Conservation (phyloP, 2,113 vertebrate genomes). For the Cygnus atratus region DNA sequence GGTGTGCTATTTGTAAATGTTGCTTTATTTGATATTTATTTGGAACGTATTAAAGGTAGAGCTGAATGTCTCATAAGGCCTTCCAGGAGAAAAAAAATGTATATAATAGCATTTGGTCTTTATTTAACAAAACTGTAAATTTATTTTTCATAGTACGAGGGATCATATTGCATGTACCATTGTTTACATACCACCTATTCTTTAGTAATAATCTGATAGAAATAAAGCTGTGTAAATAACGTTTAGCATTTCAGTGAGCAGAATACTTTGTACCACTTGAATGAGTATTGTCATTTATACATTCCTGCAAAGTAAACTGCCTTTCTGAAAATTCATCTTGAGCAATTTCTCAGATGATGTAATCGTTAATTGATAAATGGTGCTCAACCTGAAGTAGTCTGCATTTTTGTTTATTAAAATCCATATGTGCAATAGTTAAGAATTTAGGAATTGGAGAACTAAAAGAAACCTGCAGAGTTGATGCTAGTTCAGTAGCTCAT, state of each 20-base stretch:
- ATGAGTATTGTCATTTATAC: conserved; percentile 34
- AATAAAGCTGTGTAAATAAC: conserved; percentile 64
- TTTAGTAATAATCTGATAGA: conserved; percentile 40
- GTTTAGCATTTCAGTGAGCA: conserved; percentile 22
- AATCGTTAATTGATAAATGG: neutral
- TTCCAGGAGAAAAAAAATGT: conserved; percentile 53
- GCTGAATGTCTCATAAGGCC: conserved; percentile 52
- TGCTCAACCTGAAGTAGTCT: neutral
- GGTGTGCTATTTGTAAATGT: conserved; percentile 74
- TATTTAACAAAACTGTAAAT: conserved; percentile 54
- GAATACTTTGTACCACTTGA: conserved; percentile 26
- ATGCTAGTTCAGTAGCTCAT: neutral
- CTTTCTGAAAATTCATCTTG: conserved; percentile 29
- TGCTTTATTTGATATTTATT: conserved; percentile 75
- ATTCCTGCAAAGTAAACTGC: conserved; percentile 18
- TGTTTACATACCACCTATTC: conserved; percentile 35
- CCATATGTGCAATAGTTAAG: neutral
- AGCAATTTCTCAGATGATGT: neutral
- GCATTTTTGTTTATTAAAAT: conserved; percentile 14
- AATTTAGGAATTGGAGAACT: neutral
- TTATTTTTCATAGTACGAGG: conserved; percentile 48
- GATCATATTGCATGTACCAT: conserved; percentile 50
- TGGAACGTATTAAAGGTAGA: conserved; percentile 61
- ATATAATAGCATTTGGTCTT: conserved; percentile 48
- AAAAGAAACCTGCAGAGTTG: neutral